Conservation (phyloP, 2,888 invertebrate species). For the Cybosia mesomella region DNA sequence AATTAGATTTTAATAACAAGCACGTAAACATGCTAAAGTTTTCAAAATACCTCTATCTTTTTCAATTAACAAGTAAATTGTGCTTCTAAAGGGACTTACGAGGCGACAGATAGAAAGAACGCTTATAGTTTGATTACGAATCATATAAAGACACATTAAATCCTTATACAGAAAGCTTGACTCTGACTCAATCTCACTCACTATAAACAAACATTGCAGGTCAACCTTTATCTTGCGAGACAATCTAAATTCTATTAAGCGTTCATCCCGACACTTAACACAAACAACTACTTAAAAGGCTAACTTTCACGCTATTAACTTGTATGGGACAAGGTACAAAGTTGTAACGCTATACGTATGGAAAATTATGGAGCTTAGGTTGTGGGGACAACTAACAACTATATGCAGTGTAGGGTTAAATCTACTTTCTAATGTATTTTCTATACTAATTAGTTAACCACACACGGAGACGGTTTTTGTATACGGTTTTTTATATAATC, state of each 20-base stretch:
- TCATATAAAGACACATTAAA: slow-evolving; percentile 16
- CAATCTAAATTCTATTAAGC: slow-evolving; percentile 49
- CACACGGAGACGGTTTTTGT: not conserved
- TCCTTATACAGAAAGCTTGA: slow-evolving; percentile 17
- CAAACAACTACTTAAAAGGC: slow-evolving; percentile 54
- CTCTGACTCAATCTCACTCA: slow-evolving; percentile 12
- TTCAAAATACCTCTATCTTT: too few relatives aligned
- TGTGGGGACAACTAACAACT: slow-evolving; percentile 24
- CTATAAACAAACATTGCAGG: slow-evolving; percentile 18
- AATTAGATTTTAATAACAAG: too few relatives aligned
- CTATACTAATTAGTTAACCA: slow-evolving; percentile 16
- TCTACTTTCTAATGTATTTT: slow-evolving; percentile 15
- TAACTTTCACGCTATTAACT: slow-evolving; percentile 56
- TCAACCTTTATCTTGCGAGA: slow-evolving; percentile 30
- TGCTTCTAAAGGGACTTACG: too few relatives aligned
- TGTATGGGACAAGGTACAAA: slow-evolving; percentile 33
- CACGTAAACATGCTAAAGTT: too few relatives aligned
- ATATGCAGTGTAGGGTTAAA: slow-evolving; percentile 22
- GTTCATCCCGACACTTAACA: slow-evolving; percentile 48
- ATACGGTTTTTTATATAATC: not conserved
- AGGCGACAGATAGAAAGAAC: too few relatives aligned
- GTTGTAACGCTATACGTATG: slow-evolving; percentile 26
- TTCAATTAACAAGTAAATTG: too few relatives aligned
- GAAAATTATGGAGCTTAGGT: slow-evolving; percentile 18
- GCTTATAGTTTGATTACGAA: too few relatives aligned